phyloP scores from a whole-genome alignment of 2,888 invertebrate species.

The Eremobia ochroleuca region DNA sequence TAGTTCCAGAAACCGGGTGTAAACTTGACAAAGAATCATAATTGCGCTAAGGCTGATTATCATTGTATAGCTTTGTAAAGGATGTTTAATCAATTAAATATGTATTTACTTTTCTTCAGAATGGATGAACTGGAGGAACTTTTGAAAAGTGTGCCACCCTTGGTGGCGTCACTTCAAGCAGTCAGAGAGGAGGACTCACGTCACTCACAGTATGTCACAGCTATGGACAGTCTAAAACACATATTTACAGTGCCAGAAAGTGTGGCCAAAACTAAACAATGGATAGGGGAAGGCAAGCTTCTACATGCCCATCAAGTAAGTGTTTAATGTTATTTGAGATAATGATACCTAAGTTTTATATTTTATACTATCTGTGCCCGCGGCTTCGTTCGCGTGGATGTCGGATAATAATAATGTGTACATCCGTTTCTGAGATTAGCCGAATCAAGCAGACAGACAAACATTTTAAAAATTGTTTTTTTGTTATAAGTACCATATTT shows the following conservation, averaged over 20 bases:
- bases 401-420: not conserved
- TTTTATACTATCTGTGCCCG: not conserved
- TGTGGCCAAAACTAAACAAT: conserved; percentile 97
- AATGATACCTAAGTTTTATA: not conserved
- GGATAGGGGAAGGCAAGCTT: conserved; percentile 98
- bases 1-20: not conserved
- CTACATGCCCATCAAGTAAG: conserved; percentile 97
- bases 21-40: not conserved
- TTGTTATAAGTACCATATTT: no score
- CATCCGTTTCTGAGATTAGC: not conserved
- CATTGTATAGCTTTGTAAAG: not conserved
- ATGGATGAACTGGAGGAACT: conserved; percentile 94
- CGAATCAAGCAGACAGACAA: not conserved
- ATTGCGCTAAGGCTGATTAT: not conserved
- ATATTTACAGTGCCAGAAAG: conserved; percentile 99
- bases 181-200: conserved; percentile 98
- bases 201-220: conserved; percentile 99
- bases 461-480: no score
- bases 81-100: not conserved
- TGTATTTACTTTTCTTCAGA: conserved; percentile 80
- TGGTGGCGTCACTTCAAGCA: conserved; percentile 95
- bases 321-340: not conserved
- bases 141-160: conserved; percentile 94
- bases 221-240: conserved; percentile 99
- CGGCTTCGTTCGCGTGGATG: not conserved